phyloP scores from a whole-genome alignment of 1,140 invertebrate species.

The Augochlora pura region DNA sequence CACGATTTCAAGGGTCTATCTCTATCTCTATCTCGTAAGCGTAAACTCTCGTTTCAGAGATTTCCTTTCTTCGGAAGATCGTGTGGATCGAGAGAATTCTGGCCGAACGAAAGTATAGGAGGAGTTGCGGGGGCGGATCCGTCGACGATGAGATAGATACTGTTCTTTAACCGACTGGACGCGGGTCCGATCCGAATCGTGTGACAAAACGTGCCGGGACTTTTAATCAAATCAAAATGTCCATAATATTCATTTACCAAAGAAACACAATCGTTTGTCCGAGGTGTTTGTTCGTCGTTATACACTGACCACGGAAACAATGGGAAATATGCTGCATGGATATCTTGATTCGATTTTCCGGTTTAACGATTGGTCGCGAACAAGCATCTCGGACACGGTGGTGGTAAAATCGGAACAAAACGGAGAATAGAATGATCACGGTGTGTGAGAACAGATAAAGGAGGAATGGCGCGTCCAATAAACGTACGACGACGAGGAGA shows the following conservation, averaged over 20 bases:
- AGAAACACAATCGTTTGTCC: slow-evolving; percentile 9
- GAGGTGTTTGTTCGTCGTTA: not conserved
- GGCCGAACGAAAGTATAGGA: not conserved
- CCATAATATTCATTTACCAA: slow-evolving; percentile 43
- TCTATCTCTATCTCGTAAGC: too few relatives aligned
- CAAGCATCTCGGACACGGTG: not conserved
- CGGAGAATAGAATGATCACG: slow-evolving; percentile 44
- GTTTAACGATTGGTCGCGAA: not conserved
- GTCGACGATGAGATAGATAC: not conserved
- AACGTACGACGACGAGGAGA: slow-evolving; percentile 15
- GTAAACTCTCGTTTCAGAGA: too few relatives aligned
- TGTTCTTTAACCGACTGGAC: too few relatives aligned
- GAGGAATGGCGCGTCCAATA: slow-evolving; percentile 15
- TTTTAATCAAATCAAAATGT: slow-evolving; percentile 51
- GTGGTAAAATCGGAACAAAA: slow-evolving; percentile 27
- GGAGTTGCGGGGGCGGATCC: not conserved
- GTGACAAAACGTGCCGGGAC: slow-evolving; percentile 56
- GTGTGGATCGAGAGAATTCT: too few relatives aligned
- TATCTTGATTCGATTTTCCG: too few relatives aligned
- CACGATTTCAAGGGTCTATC: too few relatives aligned
- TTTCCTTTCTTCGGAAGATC: too few relatives aligned
- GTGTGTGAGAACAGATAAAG: slow-evolving; percentile 28
- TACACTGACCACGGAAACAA: too few relatives aligned
- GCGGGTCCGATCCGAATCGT: not conserved
- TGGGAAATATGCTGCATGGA: too few relatives aligned